These are phyloP conservation scores for Mugil cephalus DNA, from an alignment of 2,113 vertebrate species.

Conservation along the genomic window DNA sequence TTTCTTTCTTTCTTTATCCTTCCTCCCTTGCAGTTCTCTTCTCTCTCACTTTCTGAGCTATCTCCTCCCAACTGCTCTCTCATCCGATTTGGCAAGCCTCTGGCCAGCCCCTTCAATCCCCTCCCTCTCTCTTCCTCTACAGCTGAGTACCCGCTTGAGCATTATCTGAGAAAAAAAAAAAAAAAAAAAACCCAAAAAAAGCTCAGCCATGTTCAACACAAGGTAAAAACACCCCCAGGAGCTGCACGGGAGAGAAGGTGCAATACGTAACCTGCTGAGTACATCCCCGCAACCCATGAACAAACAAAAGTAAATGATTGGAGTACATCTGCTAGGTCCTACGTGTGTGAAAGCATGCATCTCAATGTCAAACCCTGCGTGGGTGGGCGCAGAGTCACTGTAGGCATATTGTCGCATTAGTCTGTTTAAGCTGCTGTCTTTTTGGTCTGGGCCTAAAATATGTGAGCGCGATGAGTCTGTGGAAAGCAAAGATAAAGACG, in stretches of 20 bases:
- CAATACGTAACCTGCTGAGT: conserved; percentile 55
- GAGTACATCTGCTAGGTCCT: background rate
- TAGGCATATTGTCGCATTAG: conserved; percentile 54
- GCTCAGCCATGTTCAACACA: conserved; percentile 52
- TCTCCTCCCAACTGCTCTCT: conserved; percentile 63
- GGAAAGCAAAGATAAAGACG: conserved; percentile 73
- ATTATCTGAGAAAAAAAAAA: conserved; percentile 23
- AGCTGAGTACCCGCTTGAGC: conserved; percentile 63
- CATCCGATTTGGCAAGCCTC: conserved; percentile 79
- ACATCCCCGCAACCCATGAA: conserved; percentile 16
- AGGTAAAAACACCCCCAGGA: conserved; percentile 19
- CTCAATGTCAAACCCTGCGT: conserved; percentile 41
- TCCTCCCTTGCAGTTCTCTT: conserved; percentile 33
- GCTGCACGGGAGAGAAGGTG: conserved; percentile 1
- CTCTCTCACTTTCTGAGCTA: conserved; percentile 44
- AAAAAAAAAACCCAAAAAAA: conserved; percentile 3
- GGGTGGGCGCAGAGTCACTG: conserved; percentile 47
- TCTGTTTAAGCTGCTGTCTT: conserved; percentile 64
- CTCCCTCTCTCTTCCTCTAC: conserved; percentile 51
- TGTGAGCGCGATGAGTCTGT: conserved; percentile 62
- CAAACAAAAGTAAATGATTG: conserved; percentile 50
- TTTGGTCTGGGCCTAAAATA: conserved; percentile 62
- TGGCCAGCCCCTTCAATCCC: conserved; percentile 68
- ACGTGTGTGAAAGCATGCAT: background rate
- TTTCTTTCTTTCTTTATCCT: conserved; percentile 14